Base-by-base conservation (phyloP, 2,113 vertebrate species). In the Tachysurus vachellii region DNA sequence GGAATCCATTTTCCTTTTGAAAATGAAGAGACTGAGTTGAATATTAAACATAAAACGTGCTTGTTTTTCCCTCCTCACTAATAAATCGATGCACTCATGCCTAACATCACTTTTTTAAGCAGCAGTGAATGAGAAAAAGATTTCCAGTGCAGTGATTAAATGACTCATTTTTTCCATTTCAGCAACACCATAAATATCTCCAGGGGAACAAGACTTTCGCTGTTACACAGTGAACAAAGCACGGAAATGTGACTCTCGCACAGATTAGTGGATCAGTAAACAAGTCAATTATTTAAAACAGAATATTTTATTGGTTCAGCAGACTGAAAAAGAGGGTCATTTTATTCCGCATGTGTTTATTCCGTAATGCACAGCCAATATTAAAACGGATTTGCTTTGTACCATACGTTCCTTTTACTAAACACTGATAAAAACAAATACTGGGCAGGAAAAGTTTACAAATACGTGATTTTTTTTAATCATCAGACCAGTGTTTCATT, bases 271-370 rank as follows among this genome's bases (percentile, higher is more conserved):
- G 76, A 8, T 59, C 31, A 44, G 79, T 61, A 14, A 81, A 61
- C 31, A 42, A 81, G 31, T 61, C 19, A 26, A 8, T 61, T 85
- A 93, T 91, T 94, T 94, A 96, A 36, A 95, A 95, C 96, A 95
- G 94, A 96, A 94, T 96, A 96, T 95, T 96, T 95, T 96, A 96
- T 96, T 96, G 95, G 95, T 95, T 96, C 95, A 96, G 95, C 93
- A 96, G 94, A 96, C 95, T 96, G 95, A 95, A 95, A 96, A 97
- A 96, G 93, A 92, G 54, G 81, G 68, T 59, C 79, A 91, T 95
- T 79, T 84, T 95, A 96, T 93, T 91, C 93, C 91, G 94, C 94
- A 93, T 93, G 93, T 93, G 86, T 36, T 36, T 36, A 36, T 82
- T 88, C 94, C 94, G 96, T 93, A 96, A 96, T 94, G 95, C 93